These are phyloP conservation scores for Myripristis jacobus DNA, from an alignment of 2,797 vertebrate genomes.

Conservation along the genomic window DNA sequence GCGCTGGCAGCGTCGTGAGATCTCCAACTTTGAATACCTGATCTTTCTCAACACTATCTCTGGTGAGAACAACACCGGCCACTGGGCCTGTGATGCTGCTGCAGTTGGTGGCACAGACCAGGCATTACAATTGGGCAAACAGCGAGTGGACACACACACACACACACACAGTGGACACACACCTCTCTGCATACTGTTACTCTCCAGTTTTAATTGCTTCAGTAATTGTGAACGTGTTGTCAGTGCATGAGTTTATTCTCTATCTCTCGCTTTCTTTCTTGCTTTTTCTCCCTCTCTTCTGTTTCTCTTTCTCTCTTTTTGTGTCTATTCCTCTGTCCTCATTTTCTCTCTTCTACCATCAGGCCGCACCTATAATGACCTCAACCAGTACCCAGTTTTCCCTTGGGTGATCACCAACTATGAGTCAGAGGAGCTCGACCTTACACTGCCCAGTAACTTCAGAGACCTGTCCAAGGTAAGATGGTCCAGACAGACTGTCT, in stretches of 20 bases:
- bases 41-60: constrained; percentile 96
- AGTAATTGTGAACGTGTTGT: not conserved
- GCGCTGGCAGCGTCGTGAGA: constrained; percentile 97
- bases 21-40: constrained; percentile 98
- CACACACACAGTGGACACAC: too few relatives aligned
- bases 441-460: constrained; percentile 99
- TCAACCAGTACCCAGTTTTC: constrained; percentile 99
- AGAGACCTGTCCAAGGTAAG: constrained; percentile 98
- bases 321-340: not conserved
- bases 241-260: not conserved
- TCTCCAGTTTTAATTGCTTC: not conserved
- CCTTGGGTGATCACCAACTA: constrained; percentile 99
- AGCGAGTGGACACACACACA: not conserved
- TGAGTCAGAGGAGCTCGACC: constrained; percentile 94
- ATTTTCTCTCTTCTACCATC: constrained; percentile 19
- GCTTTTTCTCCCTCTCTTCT: not conserved
- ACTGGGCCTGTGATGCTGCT: not conserved
- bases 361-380: constrained; percentile 96
- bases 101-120: not conserved
- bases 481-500: not conserved
- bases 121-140: not conserved
- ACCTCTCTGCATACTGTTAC: not conserved
- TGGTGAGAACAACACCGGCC: constrained; percentile 55
- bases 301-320: too few relatives aligned
- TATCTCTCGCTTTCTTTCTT: not conserved